These are phyloP conservation scores for Ameiurus melas DNA, from an alignment of 2,113 vertebrate genomes.

Conservation along the genomic window DNA sequence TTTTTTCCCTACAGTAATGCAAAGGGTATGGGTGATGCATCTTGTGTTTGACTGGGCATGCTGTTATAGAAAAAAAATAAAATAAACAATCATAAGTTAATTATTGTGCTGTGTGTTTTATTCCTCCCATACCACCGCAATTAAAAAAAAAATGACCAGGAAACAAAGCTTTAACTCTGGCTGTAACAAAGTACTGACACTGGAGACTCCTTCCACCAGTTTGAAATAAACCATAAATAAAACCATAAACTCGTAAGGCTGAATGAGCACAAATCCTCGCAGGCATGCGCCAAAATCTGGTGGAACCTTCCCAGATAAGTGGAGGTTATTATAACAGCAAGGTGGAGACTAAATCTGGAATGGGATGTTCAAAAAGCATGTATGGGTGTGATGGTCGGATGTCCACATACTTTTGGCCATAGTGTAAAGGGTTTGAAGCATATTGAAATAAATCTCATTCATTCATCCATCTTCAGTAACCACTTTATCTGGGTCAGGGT, in stretches of 20 bases:
- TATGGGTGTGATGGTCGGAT: too few species aligned
- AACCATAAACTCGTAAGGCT: neutral
- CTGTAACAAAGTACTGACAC: neutral
- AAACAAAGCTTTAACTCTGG: neutral
- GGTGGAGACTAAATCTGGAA: neutral
- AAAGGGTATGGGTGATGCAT: constrained; percentile 4
- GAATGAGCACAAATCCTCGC: neutral
- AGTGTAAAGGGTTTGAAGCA: neutral
- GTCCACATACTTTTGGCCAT: too few species aligned
- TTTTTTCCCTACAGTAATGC: neutral
- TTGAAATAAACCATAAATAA: neutral
- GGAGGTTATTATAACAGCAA: too few species aligned
- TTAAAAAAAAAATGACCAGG: neutral
- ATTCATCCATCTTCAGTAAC: neutral
- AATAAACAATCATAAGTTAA: neutral
- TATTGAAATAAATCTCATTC: neutral
- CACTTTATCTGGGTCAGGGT: neutral
- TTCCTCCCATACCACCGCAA: neutral
- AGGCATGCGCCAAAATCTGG: neutral
- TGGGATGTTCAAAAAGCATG: neutral
- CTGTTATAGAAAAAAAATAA: neutral
- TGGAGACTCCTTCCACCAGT: neutral
- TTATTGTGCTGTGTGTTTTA: neutral
- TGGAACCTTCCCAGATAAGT: neutral
- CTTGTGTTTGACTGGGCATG: constrained; percentile 15